Conservation (phyloP, 2,888 invertebrate species). For the Conus canariensis region DNA sequence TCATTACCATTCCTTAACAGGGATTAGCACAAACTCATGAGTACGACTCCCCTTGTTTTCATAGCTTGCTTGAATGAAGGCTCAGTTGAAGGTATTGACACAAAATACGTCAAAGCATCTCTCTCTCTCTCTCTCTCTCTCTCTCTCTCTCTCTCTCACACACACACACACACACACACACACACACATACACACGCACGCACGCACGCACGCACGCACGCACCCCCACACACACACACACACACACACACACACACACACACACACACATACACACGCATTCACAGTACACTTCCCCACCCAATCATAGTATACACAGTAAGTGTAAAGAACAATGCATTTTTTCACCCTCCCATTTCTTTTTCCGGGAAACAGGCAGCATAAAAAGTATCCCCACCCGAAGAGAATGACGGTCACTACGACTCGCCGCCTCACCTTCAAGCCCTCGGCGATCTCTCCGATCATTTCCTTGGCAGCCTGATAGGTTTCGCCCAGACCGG, state of each 20-base stretch:
- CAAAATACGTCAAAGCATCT: too few species aligned
- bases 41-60: too few species aligned
- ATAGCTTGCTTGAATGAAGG: too few species aligned
- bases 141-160: too few species aligned
- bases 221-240: too few species aligned
- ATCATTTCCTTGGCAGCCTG: constrained; percentile 61
- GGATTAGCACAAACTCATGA: too few species aligned
- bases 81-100: too few species aligned
- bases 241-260: constrained; percentile 11
- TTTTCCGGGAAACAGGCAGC: neutral
- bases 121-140: too few species aligned
- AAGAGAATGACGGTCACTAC: too few species aligned
- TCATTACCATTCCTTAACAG: too few species aligned
- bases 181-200: neutral
- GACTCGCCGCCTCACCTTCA: constrained; percentile 59
- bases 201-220: neutral
- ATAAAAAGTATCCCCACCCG: too few species aligned
- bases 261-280: neutral
- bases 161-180: neutral
- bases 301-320: neutral
- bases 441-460: constrained; percentile 60
- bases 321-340: too few species aligned
- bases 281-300: neutral
- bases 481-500: constrained; percentile 69
- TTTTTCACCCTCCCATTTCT: neutral